Conservation (phyloP, 2,888 invertebrate species). For the Luffia ferchaultella region DNA sequence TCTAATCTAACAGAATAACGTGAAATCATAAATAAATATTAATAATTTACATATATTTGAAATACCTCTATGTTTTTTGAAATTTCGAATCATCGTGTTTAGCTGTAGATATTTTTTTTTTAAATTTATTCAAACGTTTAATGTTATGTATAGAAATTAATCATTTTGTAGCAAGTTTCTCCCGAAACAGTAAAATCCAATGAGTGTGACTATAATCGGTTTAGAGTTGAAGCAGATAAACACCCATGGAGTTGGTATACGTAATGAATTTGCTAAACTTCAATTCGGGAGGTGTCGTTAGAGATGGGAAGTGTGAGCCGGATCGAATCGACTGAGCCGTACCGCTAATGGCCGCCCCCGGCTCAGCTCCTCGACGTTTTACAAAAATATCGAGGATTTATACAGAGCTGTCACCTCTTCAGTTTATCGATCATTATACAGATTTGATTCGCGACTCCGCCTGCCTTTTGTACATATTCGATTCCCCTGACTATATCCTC, state of each 20-base stretch:
- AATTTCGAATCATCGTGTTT: background rate
- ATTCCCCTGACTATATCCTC: background rate
- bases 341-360: background rate
- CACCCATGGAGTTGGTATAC: background rate
- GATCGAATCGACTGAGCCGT: background rate
- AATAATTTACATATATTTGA: background rate
- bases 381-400: background rate
- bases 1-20: background rate
- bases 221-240: background rate
- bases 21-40: background rate
- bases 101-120: background rate
- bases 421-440: background rate
- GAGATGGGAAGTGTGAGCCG: background rate
- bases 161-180: background rate
- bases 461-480: background rate
- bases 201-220: background rate
- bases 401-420: background rate
- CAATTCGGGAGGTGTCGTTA: background rate
- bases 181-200: background rate
- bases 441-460: background rate
- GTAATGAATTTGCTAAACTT: background rate
- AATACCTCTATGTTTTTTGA: background rate
- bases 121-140: background rate
- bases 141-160: background rate
- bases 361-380: background rate